Evolutionary conservation across 2,113 vertebrate genomes (phyloP).

Genomic region (Mormoops blainvillei): DNA sequence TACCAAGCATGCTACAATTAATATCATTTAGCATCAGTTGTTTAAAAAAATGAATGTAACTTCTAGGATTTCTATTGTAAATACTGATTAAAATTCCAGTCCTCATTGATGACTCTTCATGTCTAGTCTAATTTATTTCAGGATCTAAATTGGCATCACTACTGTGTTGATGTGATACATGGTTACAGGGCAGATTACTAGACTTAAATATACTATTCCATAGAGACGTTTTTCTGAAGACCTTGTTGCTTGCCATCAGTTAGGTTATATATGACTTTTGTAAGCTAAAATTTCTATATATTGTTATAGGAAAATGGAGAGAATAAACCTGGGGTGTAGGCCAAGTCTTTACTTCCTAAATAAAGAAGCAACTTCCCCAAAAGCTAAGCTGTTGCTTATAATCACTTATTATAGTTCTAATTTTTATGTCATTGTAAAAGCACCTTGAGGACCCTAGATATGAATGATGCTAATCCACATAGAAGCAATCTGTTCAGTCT

Average conservation of each 20-base stretch:
- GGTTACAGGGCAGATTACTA: not conserved
- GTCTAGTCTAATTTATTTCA: slow-evolving; percentile 23
- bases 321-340: slow-evolving; percentile 1
- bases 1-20: not conserved
- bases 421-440: slow-evolving; percentile 44
- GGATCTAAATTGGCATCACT: not conserved
- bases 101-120: not conserved
- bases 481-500: slow-evolving; percentile 1
- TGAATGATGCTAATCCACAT: not conserved
- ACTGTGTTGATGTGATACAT: not conserved
- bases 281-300: not conserved
- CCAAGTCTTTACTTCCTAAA: slow-evolving; percentile 22
- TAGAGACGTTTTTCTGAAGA: not conserved
- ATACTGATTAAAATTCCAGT: slow-evolving; percentile 29
- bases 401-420: slow-evolving; percentile 5
- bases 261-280: not conserved
- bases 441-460: slow-evolving; percentile 9
- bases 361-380: not conserved
- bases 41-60: slow-evolving; percentile 15
- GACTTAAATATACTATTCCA: not conserved
- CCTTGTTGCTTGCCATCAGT: not conserved
- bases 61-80: slow-evolving; percentile 34
- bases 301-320: not conserved
- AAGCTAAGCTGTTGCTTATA: slow-evolving; percentile 10
- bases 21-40: not conserved